Conservation (phyloP, 2,888 invertebrate genomes). For the Drosophila anceps region DNA sequence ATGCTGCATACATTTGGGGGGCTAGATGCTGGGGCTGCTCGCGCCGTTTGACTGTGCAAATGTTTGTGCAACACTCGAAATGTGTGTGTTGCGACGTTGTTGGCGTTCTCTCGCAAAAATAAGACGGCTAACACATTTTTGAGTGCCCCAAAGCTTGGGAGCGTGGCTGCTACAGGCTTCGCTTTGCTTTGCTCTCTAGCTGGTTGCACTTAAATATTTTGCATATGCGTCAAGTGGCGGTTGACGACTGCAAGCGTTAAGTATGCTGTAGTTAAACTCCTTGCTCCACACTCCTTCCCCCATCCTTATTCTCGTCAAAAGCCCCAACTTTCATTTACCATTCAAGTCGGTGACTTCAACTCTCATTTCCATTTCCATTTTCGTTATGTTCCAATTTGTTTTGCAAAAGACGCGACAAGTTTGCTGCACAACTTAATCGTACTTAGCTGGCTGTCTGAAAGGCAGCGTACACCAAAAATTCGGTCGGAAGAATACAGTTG, state of each 20-base stretch:
- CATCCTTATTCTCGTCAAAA: neutral
- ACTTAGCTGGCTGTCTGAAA: constrained; percentile 16
- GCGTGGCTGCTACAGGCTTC: neutral
- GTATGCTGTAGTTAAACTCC: constrained; percentile 52
- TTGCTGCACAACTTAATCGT: constrained; percentile 26
- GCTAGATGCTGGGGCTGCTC: constrained; percentile 19
- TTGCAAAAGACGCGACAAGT: constrained; percentile 40
- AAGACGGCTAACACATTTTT: constrained; percentile 74
- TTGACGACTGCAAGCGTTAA: constrained; percentile 56
- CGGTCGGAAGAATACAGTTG: constrained; percentile 26
- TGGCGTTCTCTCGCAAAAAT: constrained; percentile 56
- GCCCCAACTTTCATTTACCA: neutral
- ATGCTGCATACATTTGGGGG: constrained; percentile 72
- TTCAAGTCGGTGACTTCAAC: neutral
- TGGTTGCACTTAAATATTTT: constrained; percentile 77
- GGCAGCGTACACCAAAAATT: constrained; percentile 8
- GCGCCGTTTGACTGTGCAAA: constrained; percentile 74
- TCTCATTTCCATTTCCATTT: constrained; percentile 8
- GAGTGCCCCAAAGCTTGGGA: constrained; percentile 54
- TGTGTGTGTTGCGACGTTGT: constrained; percentile 32
- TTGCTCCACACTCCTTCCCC: neutral
- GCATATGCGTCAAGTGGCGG: constrained; percentile 74
- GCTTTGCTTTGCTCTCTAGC: constrained; percentile 76
- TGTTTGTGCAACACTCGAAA: constrained; percentile 75
- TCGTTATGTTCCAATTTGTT: constrained; percentile 46